Evolutionary conservation across 2,888 invertebrate genomes (phyloP).

Genomic region (Drosophila testacea): DNA sequence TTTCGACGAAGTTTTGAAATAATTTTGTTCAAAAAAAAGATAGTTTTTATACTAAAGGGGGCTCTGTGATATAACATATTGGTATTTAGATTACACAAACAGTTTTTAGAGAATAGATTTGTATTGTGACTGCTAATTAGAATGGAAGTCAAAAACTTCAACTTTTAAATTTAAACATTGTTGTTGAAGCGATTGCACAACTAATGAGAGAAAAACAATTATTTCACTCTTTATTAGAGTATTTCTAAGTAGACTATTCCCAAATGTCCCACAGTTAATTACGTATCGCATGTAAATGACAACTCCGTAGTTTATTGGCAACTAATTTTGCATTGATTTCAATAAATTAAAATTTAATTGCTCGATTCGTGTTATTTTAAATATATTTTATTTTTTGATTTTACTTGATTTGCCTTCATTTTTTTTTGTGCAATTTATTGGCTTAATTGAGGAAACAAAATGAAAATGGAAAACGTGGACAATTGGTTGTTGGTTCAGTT

Average conservation of each 20-base stretch:
- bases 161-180: too few species aligned
- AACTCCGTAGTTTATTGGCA: conserved; percentile 58
- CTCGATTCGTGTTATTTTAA: conserved; percentile 42
- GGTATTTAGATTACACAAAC: too few species aligned
- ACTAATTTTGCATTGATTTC: conserved; percentile 72
- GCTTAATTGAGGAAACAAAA: conserved; percentile 65
- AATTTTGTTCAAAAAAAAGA: too few species aligned
- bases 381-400: conserved; percentile 19
- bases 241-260: background rate
- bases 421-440: conserved; percentile 56
- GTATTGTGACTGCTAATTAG: too few species aligned
- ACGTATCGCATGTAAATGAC: conserved; percentile 31
- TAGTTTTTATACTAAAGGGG: too few species aligned
- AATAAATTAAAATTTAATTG: conserved; percentile 74
- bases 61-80: too few species aligned
- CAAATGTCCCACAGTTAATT: background rate
- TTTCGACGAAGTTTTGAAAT: too few species aligned
- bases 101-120: too few species aligned
- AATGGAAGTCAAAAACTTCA: too few species aligned
- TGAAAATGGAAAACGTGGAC: conserved; percentile 37
- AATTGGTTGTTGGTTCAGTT: conserved; percentile 30
- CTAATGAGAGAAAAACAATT: too few species aligned
- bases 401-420: conserved; percentile 15
- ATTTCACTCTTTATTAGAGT: background rate
- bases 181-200: too few species aligned